Evolutionary conservation across 2,797 vertebrate species (phyloP).

Genomic region (Danio jaintianensis): DNA sequence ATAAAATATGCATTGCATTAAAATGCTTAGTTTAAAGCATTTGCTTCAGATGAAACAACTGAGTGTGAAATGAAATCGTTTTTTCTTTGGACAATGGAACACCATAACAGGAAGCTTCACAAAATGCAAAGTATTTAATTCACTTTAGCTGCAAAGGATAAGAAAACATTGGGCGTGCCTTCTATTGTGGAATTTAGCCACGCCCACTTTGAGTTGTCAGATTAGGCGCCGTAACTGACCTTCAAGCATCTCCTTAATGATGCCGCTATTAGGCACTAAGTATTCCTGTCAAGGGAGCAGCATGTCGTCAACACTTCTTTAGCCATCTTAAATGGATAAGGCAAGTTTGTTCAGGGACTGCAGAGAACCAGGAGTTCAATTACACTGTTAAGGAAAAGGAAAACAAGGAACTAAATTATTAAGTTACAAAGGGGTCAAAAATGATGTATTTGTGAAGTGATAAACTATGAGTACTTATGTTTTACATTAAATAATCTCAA

Average conservation of each 20-base stretch:
- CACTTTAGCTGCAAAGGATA: not conserved
- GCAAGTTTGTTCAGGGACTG: not conserved
- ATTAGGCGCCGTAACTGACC: not conserved
- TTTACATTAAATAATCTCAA: too few species aligned
- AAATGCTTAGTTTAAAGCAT: too few species aligned
- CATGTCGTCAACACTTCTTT: not conserved
- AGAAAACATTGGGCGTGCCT: slow-evolving; percentile 4
- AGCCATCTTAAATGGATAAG: not conserved
- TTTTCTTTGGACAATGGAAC: slow-evolving; percentile 35
- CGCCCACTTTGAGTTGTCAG: slow-evolving; percentile 6
- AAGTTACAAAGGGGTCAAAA: not conserved
- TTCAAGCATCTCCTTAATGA: not conserved
- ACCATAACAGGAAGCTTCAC: slow-evolving; percentile 32
- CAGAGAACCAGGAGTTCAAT: not conserved
- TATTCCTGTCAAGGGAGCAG: not conserved
- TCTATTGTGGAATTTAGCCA: slow-evolving; percentile 21
- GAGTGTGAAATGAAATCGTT: not conserved
- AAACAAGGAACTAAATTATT: too few species aligned
- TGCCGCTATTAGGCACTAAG: not conserved
- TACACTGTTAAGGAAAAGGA: not conserved
- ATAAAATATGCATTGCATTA: too few species aligned
- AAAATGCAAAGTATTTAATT: slow-evolving; percentile 46
- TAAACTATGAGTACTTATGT: too few species aligned
- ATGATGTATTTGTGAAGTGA: not conserved
- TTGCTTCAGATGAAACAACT: not conserved